phyloP scores from a whole-genome alignment of 2,113 vertebrate species.

The Hystrix brachyura region DNA sequence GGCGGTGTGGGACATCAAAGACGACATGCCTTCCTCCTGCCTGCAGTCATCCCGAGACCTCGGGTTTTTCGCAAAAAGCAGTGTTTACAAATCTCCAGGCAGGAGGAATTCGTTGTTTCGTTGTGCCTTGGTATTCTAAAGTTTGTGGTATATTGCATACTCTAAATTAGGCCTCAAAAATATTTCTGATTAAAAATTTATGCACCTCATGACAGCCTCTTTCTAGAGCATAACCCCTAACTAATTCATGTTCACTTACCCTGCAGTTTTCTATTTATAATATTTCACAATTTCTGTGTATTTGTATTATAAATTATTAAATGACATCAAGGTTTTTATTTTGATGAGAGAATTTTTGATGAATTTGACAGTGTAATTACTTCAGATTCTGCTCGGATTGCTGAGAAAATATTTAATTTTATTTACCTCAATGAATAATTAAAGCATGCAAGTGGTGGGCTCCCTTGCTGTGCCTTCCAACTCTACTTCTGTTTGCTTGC shows the following conservation, averaged over 20 bases:
- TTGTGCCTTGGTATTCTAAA: conserved; percentile 82
- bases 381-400: conserved; percentile 91
- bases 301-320: conserved; percentile 94
- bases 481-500: conserved; percentile 90
- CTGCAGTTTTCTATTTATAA: conserved; percentile 92
- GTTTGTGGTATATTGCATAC: conserved; percentile 85
- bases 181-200: conserved; percentile 92
- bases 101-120: conserved; percentile 59
- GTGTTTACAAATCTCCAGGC: conserved; percentile 83
- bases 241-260: conserved; percentile 92
- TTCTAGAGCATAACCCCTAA: conserved; percentile 90
- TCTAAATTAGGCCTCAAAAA: conserved; percentile 90
- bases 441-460: conserved; percentile 86
- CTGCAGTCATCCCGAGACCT: not conserved
- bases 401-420: conserved; percentile 94
- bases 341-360: conserved; percentile 93
- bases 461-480: conserved; percentile 86
- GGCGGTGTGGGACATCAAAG: conserved; percentile 85
- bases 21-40: conserved; percentile 51
- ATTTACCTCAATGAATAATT: conserved; percentile 94
- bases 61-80: conserved; percentile 73
- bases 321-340: conserved; percentile 92
- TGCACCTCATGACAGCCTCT: conserved; percentile 89
- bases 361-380: conserved; percentile 94
- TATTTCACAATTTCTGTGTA: conserved; percentile 91